These are phyloP conservation scores for Aethina tumida DNA, from an alignment of 1,140 invertebrate genomes.

Conservation along the genomic window DNA sequence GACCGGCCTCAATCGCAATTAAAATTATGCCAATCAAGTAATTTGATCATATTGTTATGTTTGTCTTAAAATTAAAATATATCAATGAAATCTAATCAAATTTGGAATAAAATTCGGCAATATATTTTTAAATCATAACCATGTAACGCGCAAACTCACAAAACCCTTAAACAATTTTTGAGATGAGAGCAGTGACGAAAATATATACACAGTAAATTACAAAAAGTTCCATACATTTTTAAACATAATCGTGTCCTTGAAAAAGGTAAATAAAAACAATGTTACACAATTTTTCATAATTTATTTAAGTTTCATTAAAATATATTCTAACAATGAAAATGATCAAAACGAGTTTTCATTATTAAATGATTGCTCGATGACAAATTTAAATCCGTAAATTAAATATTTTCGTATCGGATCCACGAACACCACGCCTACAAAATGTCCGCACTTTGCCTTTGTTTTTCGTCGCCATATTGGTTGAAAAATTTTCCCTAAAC, in stretches of 20 bases:
- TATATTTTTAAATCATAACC: no score
- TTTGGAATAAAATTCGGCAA: no score
- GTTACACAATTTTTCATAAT: slow-evolving; percentile 11
- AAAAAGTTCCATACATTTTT: slow-evolving; percentile 1
- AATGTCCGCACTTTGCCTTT: slow-evolving; percentile 30
- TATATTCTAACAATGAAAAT: slow-evolving; percentile 1
- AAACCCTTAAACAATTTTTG: no score
- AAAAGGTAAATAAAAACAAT: slow-evolving; percentile 23
- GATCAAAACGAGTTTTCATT: slow-evolving; percentile 2
- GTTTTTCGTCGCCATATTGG: slow-evolving; percentile 35
- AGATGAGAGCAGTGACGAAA: no score
- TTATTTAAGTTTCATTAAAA: slow-evolving; percentile 10
- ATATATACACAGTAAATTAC: no score
- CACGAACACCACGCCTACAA: slow-evolving; percentile 31
- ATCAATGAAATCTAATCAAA: no score
- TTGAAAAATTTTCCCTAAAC: slow-evolving; percentile 31
- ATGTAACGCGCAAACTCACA: no score
- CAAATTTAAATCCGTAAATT: neutral
- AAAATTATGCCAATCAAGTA: no score
- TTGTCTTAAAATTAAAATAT: no score
- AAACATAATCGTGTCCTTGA: slow-evolving; percentile 14
- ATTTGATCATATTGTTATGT: no score
- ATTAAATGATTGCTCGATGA: neutral
- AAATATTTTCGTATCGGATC: slow-evolving; percentile 10
- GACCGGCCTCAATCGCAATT: no score